Evolutionary conservation across 2,888 invertebrate genomes (phyloP), one percentile per base, ranked within the genome.

Genomic region (Drosophila fungiperda): DNA sequence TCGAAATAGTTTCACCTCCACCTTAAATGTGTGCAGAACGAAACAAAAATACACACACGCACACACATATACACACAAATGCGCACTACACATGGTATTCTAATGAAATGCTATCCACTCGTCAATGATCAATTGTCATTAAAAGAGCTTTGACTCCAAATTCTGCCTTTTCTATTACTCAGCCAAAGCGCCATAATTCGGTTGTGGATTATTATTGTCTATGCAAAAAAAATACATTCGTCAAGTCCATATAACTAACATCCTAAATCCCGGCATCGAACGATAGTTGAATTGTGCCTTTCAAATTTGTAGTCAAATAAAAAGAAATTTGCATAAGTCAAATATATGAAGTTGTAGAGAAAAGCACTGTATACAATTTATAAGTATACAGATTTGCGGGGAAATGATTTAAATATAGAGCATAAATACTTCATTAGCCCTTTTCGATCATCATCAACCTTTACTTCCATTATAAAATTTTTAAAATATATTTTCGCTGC

Each of bases 91-190:
- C 65, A 80, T 70, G 79, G 74, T 83, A 90, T 89, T 91, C 87
- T 82, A 90, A 89, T 90, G 89, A 91, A 92, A 90, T 87, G 91
- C 85, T 90, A 90, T 91, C 91, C 91, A 92, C 91, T 91, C 90
- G 85, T 81, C 84, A 85, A 85, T 91, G 88, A 91, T 91, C 91
- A 92, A 91, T 91, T 91, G 92, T 86, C 91, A 91, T 92, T 91
- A 91, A 91, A 89, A 92, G 92, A 91, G 87, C 90, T 91, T 92
- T 91, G 92, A 92, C 91, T 91, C 82, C 79, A 60, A 81, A 78
- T 60, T 73, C 69, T 59, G 69, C 53, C 57, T 69, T 69, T 68
- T 66, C 65, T 55, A 68, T 66, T 74, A 55, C 61, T 64, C 66
- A 63, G 63, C 53, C 57, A 66, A 70, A 32, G 55, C 42, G 60